Conservation (phyloP, 2,797 vertebrate genomes). For the Clamator glandarius region DNA sequence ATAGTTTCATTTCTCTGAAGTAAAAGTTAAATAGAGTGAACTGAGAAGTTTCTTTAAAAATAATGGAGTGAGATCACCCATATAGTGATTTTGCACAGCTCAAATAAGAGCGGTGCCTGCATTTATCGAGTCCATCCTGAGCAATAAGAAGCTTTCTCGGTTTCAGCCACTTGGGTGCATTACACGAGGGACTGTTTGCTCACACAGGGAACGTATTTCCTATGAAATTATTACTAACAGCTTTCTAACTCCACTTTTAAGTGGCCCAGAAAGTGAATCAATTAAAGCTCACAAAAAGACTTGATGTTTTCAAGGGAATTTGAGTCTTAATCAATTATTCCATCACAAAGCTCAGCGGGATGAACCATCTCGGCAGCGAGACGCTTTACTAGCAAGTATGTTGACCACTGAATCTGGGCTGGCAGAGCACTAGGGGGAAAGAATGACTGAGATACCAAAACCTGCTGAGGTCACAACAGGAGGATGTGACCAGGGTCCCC, state of each 20-base stretch:
- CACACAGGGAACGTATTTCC: background rate
- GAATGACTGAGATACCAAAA: background rate
- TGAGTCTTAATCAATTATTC: background rate
- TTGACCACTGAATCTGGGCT: background rate
- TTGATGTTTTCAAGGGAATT: background rate
- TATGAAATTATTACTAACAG: background rate
- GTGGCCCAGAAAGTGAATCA: background rate
- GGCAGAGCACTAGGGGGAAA: background rate
- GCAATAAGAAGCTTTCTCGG: background rate
- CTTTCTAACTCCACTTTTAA: background rate
- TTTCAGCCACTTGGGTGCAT: background rate
- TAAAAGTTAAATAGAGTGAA: conserved; percentile 60
- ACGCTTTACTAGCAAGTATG: background rate
- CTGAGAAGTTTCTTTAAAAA: conserved; percentile 28
- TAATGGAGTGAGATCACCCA: conserved; percentile 57
- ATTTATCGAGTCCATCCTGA: background rate
- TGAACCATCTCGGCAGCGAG: background rate
- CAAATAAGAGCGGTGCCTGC: background rate
- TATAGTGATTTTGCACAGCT: background rate
- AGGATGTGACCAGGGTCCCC: background rate
- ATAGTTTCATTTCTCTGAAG: conserved; percentile 29
- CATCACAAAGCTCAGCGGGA: background rate
- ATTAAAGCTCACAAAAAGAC: background rate
- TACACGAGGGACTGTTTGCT: background rate
- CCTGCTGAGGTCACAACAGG: background rate